A percentile compares a stretch with the other conserved stretches of the same genome.
phyloP scores from a whole-genome alignment of 1,140 invertebrate species.

The Drosophila busckii region DNA sequence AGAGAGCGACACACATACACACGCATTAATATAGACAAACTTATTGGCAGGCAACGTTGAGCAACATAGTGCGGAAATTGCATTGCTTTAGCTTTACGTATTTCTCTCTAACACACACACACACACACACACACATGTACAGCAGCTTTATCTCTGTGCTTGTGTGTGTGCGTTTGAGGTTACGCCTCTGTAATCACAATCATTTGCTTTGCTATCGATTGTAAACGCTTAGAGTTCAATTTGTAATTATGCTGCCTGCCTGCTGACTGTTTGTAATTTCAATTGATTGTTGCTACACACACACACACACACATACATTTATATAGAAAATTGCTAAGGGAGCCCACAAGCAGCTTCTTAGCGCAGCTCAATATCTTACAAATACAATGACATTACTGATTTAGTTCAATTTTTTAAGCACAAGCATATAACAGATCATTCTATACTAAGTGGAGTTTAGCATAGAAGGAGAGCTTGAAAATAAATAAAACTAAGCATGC shows the following conservation, averaged over 20 bases:
- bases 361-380: too few species aligned
- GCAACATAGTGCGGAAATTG: constrained; percentile 65
- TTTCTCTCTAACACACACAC: background rate
- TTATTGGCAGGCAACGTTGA: constrained; percentile 25
- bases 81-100: constrained; percentile 7
- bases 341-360: too few species aligned
- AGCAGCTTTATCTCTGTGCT: background rate
- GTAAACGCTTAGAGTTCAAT: constrained; percentile 39
- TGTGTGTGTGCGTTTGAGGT: constrained; percentile 20
- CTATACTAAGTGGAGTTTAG: too few species aligned
- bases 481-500: too few species aligned
- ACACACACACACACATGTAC: too few species aligned
- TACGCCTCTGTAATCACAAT: constrained; percentile 63
- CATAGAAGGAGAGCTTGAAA: too few species aligned
- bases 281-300: constrained; percentile 13
- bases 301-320: background rate
- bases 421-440: too few species aligned
- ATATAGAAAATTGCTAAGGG: too few species aligned
- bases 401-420: too few species aligned
- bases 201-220: constrained; percentile 60
- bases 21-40: constrained; percentile 25
- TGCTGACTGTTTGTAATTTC: constrained; percentile 29
- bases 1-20: too few species aligned
- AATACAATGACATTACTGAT: too few species aligned
- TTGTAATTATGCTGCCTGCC: constrained; percentile 38